Conservation (phyloP, 2,113 vertebrate genomes). For the Xyrauchen texanus region DNA sequence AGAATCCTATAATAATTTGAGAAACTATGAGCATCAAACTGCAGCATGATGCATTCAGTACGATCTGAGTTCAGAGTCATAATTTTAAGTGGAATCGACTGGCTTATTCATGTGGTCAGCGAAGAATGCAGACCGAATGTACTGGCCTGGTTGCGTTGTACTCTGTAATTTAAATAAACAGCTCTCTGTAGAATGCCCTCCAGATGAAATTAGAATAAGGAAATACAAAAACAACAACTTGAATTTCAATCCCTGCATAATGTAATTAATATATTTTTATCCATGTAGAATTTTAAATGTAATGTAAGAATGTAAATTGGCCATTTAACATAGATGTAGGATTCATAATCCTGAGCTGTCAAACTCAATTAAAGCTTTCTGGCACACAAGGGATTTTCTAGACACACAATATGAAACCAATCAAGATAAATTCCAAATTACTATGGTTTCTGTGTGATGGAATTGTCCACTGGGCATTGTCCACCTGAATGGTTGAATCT, state of each 20-base stretch:
- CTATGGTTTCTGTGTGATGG: constrained; percentile 51
- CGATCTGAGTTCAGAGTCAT: constrained; percentile 10
- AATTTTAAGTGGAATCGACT: constrained; percentile 1
- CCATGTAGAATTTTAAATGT: constrained; percentile 79
- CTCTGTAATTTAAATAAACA: constrained; percentile 66
- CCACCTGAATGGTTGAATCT: constrained; percentile 38
- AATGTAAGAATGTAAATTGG: constrained; percentile 77
- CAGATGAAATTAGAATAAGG: constrained; percentile 73
- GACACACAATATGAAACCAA: constrained; percentile 73
- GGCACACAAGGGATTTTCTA: constrained; percentile 63
- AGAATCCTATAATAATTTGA: neutral
- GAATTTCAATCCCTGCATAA: constrained; percentile 73
- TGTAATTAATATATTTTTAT: constrained; percentile 81
- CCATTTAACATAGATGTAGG: constrained; percentile 80
- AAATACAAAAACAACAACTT: constrained; percentile 58
- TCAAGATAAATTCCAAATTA: constrained; percentile 69
- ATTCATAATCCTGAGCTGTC: constrained; percentile 77
- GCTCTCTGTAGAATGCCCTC: constrained; percentile 67
- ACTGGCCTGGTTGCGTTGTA: constrained; percentile 2
- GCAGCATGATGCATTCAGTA: neutral
- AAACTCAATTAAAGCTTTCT: constrained; percentile 80
- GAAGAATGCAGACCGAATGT: constrained; percentile 15
- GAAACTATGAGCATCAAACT: constrained; percentile 1
- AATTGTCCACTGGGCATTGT: constrained; percentile 46
- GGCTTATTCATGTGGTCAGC: constrained; percentile 6